Base-by-base conservation (phyloP, 1,140 invertebrate genomes). In the Anoplophora glabripennis region DNA sequence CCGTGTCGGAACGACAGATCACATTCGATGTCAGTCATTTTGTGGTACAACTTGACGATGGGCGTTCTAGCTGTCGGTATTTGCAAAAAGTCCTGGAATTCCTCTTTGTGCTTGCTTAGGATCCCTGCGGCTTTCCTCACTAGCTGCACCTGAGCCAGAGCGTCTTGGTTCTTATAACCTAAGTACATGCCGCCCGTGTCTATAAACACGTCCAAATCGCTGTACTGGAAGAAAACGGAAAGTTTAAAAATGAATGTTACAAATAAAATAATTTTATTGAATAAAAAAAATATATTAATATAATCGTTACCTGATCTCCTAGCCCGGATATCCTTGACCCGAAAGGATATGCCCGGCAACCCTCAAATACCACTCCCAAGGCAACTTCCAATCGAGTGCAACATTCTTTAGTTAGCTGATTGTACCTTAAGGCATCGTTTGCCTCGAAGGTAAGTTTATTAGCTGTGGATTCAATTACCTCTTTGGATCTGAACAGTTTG, bases 1-100 rank as follows among this genome's bases (percentile, higher is more conserved):
- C 80, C 78, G 73, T 80, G 79, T 33, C 75, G 71, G 56, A 84
- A 83, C 0, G 81, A 83, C 34, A 86, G 70, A 72, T 85, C 83
- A 67, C 81, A 83, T 28, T 78, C 71, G 3, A 84, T 58, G 7
- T 67, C 60, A 4, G 76, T 77, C 3, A 61, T 54, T n/a, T 59
- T 67, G 64, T 84, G 79, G 46, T 62, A 62, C 41, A 82, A 67
- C 70, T 79, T 81, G 9, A 85, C 75, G 59, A 84, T 84, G 0
- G 84, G 84, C 3, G 81, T 79, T 51, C 81, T 71, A 11, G 80
- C 79, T 5, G 71, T 70, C 7, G 75, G 65, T 52, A 80, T 72
- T 37, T 67, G 55, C 33, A 65, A 44, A 11, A 79, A 57, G 54
- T 75, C 53, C 36, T 53, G 57, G 59, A 71, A 76, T n/a, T 65